Evolutionary conservation across 2,888 invertebrate species (phyloP).

Genomic region (Bombylius discolor): DNA sequence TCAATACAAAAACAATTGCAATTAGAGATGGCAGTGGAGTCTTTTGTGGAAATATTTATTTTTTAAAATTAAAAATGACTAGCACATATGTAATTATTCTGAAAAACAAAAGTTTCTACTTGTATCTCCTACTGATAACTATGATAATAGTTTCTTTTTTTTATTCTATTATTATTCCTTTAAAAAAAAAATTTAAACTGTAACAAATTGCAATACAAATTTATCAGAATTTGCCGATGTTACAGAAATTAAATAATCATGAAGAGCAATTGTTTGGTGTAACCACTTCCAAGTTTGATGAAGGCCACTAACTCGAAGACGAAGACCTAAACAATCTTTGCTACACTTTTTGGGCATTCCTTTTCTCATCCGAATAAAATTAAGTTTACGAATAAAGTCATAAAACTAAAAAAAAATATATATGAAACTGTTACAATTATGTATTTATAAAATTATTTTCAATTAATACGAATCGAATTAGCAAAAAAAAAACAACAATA

Average conservation of each 20-base stretch:
- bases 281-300: conserved; percentile 94
- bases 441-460: too few species aligned
- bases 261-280: conserved; percentile 77
- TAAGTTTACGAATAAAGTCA: background rate
- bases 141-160: too few species aligned
- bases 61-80: background rate
- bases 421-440: too few species aligned
- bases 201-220: background rate
- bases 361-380: conserved; percentile 17
- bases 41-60: too few species aligned
- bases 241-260: conserved; percentile 74
- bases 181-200: background rate
- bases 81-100: background rate
- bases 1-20: too few species aligned
- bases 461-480: too few species aligned
- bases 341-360: conserved; percentile 36
- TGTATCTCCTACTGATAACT: background rate
- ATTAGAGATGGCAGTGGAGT: too few species aligned
- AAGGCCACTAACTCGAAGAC: conserved; percentile 74
- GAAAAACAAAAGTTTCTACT: background rate
- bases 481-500: too few species aligned
- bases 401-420: background rate
- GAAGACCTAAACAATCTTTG: conserved; percentile 59
- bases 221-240: conserved; percentile 58
- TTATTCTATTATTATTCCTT: too few species aligned